A percentile compares a stretch with the other conserved stretches of the same genome.
Evolutionary conservation across 2,113 vertebrate species (phyloP).

Genomic region (Dromaius novaehollandiae): DNA sequence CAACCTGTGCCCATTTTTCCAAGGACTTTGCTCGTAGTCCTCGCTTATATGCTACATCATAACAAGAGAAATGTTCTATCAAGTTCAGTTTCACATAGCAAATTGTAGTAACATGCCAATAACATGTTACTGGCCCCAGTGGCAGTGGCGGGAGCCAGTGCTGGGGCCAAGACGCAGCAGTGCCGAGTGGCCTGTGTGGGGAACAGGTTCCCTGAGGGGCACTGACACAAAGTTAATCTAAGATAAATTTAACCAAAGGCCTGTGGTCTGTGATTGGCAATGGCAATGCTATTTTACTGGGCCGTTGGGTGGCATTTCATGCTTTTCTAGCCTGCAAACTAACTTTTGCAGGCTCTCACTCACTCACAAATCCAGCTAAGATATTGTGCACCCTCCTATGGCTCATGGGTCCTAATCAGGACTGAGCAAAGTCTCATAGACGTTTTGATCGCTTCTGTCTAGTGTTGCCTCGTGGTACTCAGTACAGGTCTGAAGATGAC

Average conservation of each 20-base stretch:
- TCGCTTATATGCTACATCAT: no score
- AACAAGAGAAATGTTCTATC: no score
- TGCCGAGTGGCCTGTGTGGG: no score
- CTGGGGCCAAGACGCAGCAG: no score
- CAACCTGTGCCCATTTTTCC: neutral
- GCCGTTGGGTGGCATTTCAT: neutral
- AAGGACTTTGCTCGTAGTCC: neutral
- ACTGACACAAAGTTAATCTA: neutral
- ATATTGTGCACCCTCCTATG: neutral
- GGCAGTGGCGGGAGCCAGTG: no score
- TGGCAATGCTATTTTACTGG: neutral
- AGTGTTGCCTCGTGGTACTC: neutral
- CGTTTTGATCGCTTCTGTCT: neutral
- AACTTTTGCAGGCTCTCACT: neutral
- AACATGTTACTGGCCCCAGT: no score
- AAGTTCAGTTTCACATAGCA: no score
- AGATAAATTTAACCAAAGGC: neutral
- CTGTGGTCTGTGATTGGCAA: neutral
- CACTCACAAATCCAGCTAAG: neutral
- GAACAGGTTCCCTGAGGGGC: no score
- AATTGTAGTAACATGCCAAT: no score
- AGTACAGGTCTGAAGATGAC: neutral
- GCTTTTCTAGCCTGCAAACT: neutral
- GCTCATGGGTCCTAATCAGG: neutral
- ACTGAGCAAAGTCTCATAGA: neutral